phyloP scores from a whole-genome alignment of 1,140 invertebrate genomes.

The Acyrthosiphon pisum region DNA sequence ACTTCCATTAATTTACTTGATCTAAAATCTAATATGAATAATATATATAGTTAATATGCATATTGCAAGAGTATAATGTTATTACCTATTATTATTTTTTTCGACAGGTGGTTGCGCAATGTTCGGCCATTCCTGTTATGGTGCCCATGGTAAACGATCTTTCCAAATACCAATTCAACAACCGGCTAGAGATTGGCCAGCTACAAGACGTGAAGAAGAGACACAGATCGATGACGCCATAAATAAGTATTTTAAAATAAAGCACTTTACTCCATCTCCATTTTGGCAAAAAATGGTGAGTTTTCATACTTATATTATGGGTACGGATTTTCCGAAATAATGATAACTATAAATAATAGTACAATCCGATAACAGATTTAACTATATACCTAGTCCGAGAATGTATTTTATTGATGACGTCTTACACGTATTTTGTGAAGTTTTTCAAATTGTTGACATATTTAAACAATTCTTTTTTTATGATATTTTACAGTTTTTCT shows the following conservation, averaged over 20 bases:
- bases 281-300: conserved; percentile 53
- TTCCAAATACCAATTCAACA: conserved; percentile 61
- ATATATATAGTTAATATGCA: not conserved
- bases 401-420: not conserved
- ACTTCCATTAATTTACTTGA: not conserved
- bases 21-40: not conserved
- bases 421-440: too few species aligned
- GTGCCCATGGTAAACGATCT: conserved; percentile 72
- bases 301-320: not conserved
- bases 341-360: not conserved
- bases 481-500: too few species aligned
- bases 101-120: conserved; percentile 69
- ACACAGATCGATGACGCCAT: conserved; percentile 33
- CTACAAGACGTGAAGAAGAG: not conserved
- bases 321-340: not conserved
- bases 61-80: not conserved
- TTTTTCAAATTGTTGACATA: too few species aligned
- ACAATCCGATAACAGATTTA: not conserved
- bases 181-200: conserved; percentile 58
- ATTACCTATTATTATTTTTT: not conserved
- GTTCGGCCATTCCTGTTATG: conserved; percentile 73
- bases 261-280: conserved; percentile 32
- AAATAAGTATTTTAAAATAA: conserved; percentile 41
- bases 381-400: not conserved
- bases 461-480: too few species aligned